Base-by-base conservation (phyloP, 2,797 vertebrate species). In the Anas georgica region DNA sequence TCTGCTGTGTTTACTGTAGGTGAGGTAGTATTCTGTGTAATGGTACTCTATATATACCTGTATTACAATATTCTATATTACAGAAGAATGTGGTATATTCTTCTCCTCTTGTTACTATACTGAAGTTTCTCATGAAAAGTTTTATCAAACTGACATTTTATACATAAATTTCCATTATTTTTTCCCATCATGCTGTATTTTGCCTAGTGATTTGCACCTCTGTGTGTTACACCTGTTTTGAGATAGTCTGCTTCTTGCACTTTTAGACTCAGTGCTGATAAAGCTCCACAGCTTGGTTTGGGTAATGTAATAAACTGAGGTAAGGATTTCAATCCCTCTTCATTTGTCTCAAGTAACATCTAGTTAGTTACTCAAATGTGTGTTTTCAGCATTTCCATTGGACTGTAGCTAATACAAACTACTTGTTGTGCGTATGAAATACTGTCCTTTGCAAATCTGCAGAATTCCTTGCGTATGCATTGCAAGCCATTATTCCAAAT, bases 401-500 rank as follows among this genome's bases (percentile, higher is more conserved):
- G 77, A 69, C 83, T 90, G 43, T 35, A 88, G 70, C 66, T 86
- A 81, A 72, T 35, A 78, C 22, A 79, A 82, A 67, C 52, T 79
- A 11, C 63, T 94, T 72, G 10, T 62, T 88, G 7, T 48, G 37
- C 31, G 10, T 45, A 31, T 26, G 41, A 93, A 92, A 88, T 91
- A 94, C 29, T 45, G 41, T 28, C 59, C n/a, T 84, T 82, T 77
- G 59, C 70, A 90, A 84, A 64, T 79, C 75, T 76, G 73, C 0
- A 0, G 39, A 43, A 85, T 90, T 88, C 20, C 31, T 81, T 52
- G 21, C 21, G 37, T 86, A 26, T 45, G 25, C 63, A 26, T 48
- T 90, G 52, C 64, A 79, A 91, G 50, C 48, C 52, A 37, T 77
- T 60, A 74, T 69, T 91, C 68, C 74, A 90, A 83, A 94, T 88